Evolutionary conservation across 2,888 invertebrate species (phyloP).

Genomic region (Bombylius major): DNA sequence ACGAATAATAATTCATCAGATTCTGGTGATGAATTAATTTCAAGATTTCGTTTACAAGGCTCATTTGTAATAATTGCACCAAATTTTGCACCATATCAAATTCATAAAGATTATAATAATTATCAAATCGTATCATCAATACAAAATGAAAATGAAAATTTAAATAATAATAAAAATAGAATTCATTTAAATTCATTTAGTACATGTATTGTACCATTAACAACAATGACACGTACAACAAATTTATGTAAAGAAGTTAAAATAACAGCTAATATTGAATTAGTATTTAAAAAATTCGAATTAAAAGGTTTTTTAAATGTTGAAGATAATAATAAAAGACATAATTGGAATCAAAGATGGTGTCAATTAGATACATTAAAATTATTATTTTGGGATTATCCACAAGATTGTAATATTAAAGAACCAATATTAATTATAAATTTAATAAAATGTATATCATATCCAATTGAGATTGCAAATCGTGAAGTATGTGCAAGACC

Average conservation of each 20-base stretch:
- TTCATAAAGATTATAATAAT: constrained; percentile 7
- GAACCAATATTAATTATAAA: constrained; percentile 32
- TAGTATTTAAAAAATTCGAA: constrained; percentile 19
- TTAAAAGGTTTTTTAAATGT: constrained; percentile 41
- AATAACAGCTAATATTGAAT: constrained; percentile 10
- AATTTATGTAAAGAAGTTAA: constrained; percentile 24
- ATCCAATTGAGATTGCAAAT: constrained; percentile 28
- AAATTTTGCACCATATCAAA: constrained; percentile 25
- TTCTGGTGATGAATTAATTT: constrained; percentile 24
- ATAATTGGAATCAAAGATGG: constrained; percentile 44
- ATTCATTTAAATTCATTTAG: constrained; percentile 24
- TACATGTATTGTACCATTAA: constrained; percentile 21
- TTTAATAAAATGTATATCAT: constrained; percentile 29
- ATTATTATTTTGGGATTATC: constrained; percentile 41
- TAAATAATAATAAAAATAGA: constrained; percentile 8
- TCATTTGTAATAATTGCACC: constrained; percentile 23
- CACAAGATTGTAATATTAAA: constrained; percentile 32
- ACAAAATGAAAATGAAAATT: constrained; percentile 14
- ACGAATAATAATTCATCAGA: constrained; percentile 12
- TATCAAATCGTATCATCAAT: not conserved
- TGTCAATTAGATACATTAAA: constrained; percentile 38
- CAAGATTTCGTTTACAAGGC: constrained; percentile 31
- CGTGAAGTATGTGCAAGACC: constrained; percentile 39
- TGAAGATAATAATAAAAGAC: constrained; percentile 32
- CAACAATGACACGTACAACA: constrained; percentile 20